Percentiles rank a stretch among this genome's conserved stretches.
phyloP scores from a whole-genome alignment of 53 echinoderm and acorn worm species.

The Zoroaster sp. region DNA sequence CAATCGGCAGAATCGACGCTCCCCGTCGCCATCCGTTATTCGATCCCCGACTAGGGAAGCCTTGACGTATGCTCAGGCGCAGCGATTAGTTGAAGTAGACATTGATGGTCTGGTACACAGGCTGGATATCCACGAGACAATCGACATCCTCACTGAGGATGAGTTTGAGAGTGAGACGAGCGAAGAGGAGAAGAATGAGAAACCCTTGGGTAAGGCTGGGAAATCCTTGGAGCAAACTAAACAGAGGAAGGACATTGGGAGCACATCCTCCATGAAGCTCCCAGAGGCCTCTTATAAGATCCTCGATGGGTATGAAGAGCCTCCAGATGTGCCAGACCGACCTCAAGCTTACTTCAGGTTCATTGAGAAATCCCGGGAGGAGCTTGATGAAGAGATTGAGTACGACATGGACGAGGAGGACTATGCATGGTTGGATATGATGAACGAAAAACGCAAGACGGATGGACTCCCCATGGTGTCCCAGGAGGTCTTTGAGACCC shows the following conservation, averaged over 20 bases:
- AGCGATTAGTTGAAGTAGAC: constrained; percentile 96
- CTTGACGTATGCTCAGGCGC: constrained; percentile 95
- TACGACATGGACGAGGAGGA: constrained; percentile 99
- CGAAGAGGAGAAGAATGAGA: constrained; percentile 91
- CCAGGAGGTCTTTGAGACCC: constrained; percentile 92
- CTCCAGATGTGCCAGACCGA: constrained; percentile 80
- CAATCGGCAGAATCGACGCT: constrained; percentile 63
- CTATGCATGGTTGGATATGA: constrained; percentile 94
- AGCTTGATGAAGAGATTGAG: constrained; percentile 96
- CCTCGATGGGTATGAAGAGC: constrained; percentile 88
- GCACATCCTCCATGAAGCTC: constrained; percentile 78
- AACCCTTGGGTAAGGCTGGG: constrained; percentile 74
- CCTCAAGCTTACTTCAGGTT: constrained; percentile 87
- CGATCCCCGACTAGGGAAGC: constrained; percentile 89
- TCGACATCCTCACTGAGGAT: constrained; percentile 97
- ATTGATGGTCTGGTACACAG: constrained; percentile 90
- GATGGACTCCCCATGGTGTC: constrained; percentile 61
- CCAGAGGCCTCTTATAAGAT: constrained; percentile 91
- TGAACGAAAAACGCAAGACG: constrained; percentile 83
- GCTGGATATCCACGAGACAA: constrained; percentile 93
- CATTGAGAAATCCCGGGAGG: constrained; percentile 95
- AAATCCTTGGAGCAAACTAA: constrained; percentile 74
- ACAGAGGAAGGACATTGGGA: constrained; percentile 76
- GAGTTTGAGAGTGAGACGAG: constrained; percentile 86
- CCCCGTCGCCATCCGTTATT: constrained; percentile 74